Evolutionary conservation across 2,113 vertebrate genomes (phyloP), one percentile per base, ranked within the genome.

Genomic region (Amphilophus citrinellus): DNA sequence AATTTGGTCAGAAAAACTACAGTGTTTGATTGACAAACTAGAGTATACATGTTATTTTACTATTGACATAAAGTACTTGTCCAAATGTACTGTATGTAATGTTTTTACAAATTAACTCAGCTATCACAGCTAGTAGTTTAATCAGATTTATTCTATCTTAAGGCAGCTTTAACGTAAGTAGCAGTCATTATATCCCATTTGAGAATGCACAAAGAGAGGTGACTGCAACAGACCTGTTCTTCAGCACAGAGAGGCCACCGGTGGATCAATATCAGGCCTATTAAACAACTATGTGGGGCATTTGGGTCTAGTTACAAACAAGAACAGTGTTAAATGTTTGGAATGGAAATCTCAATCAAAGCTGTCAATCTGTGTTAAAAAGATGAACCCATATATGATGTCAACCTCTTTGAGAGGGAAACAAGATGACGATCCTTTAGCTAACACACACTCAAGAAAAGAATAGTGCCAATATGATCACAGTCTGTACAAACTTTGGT

Each of bases 131-230:
- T 66, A 42, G 68, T 47, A 8, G 75, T 61, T 61, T 59, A n/a
- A 66, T 82, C 86, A 77, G 32, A 62, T 78, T 60, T 71, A 66
- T 61, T 75, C 14, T 42, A 15, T 80, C 89, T 79, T 24, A 4
- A 77, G 87, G 87, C 89, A 22, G 8, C 27, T 79, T 76, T 4
- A 80, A 85, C 61, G 22, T 91, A 88, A 93, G 92, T 89, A 86
- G 57, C 47, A 18, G 82, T 87, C 89, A 91, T 90, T 87, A 89
- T 88, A 89, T 85, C 83, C 68, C 30, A 77, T 87, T 83, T 85
- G 84, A 88, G 87, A 83, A 77, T 91, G 84, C 87, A 83, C 82
- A 87, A 85, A 84, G 77, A 86, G 20, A 42, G 87, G 91, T 90
- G 17, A 11, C 7, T 82, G 89, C 88, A 32, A 87, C 77, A 37